These are phyloP conservation scores for Hipparchia sbordonii DNA, from an alignment of 2,888 invertebrate genomes.

Conservation along the genomic window DNA sequence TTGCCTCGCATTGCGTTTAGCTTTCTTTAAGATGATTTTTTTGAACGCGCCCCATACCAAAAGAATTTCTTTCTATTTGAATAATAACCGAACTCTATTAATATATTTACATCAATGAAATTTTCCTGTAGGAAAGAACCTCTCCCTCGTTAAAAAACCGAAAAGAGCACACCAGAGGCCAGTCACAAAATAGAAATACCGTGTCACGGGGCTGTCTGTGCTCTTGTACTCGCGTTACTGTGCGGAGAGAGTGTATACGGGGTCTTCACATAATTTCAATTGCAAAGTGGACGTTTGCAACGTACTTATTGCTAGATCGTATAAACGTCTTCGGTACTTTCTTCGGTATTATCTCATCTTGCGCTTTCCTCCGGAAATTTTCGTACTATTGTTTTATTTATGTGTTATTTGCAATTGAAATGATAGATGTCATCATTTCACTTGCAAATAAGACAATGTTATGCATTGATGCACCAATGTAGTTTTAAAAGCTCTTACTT, in stretches of 20 bases:
- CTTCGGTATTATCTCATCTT: slow-evolving; percentile 1
- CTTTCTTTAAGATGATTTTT: no score
- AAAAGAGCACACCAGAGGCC: no score
- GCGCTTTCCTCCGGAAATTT: slow-evolving; percentile 8
- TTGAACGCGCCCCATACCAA: no score
- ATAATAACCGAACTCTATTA: no score
- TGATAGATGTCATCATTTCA: not conserved
- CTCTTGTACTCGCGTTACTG: not conserved
- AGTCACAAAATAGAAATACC: no score
- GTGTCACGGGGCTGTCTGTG: no score
- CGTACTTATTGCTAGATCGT: not conserved
- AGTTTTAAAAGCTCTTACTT: not conserved
- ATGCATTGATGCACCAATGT: not conserved
- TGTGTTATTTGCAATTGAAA: not conserved
- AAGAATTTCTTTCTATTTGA: no score
- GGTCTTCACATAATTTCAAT: slow-evolving; percentile 6
- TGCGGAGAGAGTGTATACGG: not conserved
- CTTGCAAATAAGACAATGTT: not conserved
- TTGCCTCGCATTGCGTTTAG: no score
- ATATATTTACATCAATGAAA: no score
- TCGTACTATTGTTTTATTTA: slow-evolving; percentile 5
- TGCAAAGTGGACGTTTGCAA: slow-evolving; percentile 14
- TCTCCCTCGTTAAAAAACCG: no score
- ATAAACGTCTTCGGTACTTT: no score
- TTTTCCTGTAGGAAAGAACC: no score